These are phyloP conservation scores for Sceloporus undulatus DNA, from an alignment of 2,113 vertebrate species.

Conservation along the genomic window DNA sequence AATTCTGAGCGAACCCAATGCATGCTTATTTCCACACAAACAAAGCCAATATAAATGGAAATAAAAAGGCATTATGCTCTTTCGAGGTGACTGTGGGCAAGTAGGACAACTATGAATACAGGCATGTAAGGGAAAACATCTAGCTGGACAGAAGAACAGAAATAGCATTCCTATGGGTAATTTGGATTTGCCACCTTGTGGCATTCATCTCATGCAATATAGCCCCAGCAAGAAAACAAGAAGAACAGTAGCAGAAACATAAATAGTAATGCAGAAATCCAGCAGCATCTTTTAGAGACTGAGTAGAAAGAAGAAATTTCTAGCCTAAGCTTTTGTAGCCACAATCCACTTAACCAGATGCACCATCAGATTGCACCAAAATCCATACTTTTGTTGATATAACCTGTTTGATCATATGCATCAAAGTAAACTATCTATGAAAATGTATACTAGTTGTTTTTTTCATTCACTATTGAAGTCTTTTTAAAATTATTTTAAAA, in stretches of 20 bases:
- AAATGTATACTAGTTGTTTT: too few species aligned
- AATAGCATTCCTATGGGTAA: accelerated
- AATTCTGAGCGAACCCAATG: slow-evolving; percentile 52
- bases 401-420: too few species aligned
- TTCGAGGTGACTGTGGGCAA: slow-evolving; percentile 37
- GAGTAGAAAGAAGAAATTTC: background rate
- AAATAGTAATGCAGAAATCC: background rate
- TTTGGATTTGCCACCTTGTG: slow-evolving; percentile 32
- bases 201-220: background rate
- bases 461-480: too few species aligned
- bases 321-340: background rate
- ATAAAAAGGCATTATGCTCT: slow-evolving; percentile 46
- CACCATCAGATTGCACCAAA: background rate
- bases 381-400: too few species aligned
- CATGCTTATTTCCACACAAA: slow-evolving; percentile 56
- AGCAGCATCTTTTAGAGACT: too few species aligned
- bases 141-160: slow-evolving; percentile 6
- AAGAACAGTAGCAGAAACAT: background rate
- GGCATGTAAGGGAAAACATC: background rate
- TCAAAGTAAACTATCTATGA: too few species aligned
- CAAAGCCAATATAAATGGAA: slow-evolving; percentile 50
- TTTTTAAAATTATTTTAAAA: too few species aligned
- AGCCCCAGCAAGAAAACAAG: background rate
- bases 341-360: background rate
- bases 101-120: background rate